Conservation (phyloP, 2,888 invertebrate genomes). For the Nemapogon koenigi region DNA sequence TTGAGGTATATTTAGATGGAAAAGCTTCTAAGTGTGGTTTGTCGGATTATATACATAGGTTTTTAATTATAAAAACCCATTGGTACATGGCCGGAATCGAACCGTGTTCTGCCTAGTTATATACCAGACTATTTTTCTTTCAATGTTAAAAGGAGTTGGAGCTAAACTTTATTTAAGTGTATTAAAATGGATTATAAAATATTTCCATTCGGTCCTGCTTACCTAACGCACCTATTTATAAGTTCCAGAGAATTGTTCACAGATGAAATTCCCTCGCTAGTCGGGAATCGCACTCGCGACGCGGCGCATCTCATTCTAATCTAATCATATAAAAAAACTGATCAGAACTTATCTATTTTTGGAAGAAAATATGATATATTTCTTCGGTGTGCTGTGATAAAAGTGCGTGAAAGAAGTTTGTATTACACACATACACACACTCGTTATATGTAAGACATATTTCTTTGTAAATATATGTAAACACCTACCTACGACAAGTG, state of each 20-base stretch:
- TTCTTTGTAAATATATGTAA: too few relatives aligned
- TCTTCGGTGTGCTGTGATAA: conserved; percentile 27
- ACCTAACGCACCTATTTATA: conserved; percentile 54
- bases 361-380: conserved; percentile 32
- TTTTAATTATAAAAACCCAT: too few relatives aligned
- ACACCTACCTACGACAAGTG: too few relatives aligned
- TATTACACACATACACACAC: too few relatives aligned
- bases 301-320: conserved; percentile 25
- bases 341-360: too few relatives aligned
- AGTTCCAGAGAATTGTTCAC: conserved; percentile 59
- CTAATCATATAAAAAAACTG: neutral
- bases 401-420: conserved; percentile 32
- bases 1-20: too few relatives aligned
- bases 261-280: conserved; percentile 50
- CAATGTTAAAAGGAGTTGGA: too few relatives aligned
- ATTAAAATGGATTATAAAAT: neutral
- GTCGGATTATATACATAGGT: too few relatives aligned
- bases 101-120: neutral
- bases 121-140: neutral
- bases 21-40: too few relatives aligned
- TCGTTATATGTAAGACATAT: too few relatives aligned
- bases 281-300: conserved; percentile 38
- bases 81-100: too few relatives aligned
- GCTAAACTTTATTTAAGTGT: too few relatives aligned
- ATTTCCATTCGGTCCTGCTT: conserved; percentile 16